Evolutionary conservation across 2,113 vertebrate species (phyloP), one percentile per base, ranked within the genome.

Genomic region (Empidonax traillii): DNA sequence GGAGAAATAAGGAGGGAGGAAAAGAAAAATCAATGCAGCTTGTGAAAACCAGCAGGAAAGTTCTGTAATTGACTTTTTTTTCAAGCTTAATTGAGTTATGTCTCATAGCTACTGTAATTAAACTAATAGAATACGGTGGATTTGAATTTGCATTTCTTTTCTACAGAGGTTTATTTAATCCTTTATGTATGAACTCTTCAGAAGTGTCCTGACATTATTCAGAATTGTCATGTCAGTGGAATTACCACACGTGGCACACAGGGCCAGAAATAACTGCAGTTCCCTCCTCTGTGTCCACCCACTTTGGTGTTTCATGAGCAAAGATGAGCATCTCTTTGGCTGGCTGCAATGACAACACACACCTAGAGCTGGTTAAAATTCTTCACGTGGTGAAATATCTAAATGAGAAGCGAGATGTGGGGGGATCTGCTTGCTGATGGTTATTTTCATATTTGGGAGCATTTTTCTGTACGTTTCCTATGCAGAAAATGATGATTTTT

Each of bases 101-200:
- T 78, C 93, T 95, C 96, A 93, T 81, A 92, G 94, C 90, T 90
- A 68, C 93, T 96, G 92, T 95, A 96, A 96, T 96, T 96, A 96
- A 88, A 89, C 53, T 89, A 94, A 80, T 53, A 88, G 73, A 91
- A 74, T 77, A 87, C 4, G n/a, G 52, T 89, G 69, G n/a, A 72
- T 89, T 90, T 91, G 46, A 90, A 93, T 93, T 94, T 91, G 46
- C 66, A 85, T 96, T 95, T 91, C 66, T 79, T 89, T 96, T 89
- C 66, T 86, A 31, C 41, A 58, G 80, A 87, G 46, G 41, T 53
- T 94, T 90, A 8, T 58, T 89, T 72, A 89, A 93, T 93, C 35
- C 8, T 79, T 75, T 75, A 30, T 0, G 0, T 67, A 67, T 35
- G n/a, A 87, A 82, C 37, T 53, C 63, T 78, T 81, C 69, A 68